phyloP scores from a whole-genome alignment of 2,113 vertebrate species.

The Trogon melanurus region DNA sequence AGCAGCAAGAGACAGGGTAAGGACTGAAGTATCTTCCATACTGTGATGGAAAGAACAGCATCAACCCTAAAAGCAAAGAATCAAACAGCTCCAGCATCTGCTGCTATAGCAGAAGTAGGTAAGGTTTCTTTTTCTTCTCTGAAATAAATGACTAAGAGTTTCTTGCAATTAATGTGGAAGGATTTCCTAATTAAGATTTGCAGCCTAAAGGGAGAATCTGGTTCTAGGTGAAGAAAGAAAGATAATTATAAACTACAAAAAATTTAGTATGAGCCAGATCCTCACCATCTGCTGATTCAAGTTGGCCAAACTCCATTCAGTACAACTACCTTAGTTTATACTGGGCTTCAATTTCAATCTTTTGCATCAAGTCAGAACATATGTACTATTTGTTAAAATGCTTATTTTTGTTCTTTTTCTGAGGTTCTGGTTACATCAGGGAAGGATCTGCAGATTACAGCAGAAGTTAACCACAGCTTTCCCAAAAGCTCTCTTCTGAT shows the following conservation, averaged over 20 bases:
- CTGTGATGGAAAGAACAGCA: background rate
- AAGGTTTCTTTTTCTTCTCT: slow-evolving; percentile 32
- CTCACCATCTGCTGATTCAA: slow-evolving; percentile 47
- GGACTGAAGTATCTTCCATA: background rate
- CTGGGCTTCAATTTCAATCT: background rate
- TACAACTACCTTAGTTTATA: slow-evolving; percentile 17
- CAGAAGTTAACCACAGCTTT: slow-evolving; percentile 10
- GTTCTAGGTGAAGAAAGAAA: slow-evolving; percentile 30
- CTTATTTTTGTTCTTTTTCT: background rate
- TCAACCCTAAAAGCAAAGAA: background rate
- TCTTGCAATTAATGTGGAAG: slow-evolving; percentile 18
- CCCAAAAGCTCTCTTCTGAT: background rate
- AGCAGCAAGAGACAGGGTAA: background rate
- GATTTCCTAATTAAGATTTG: slow-evolving; percentile 48
- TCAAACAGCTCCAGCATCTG: background rate
- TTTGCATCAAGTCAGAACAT: background rate
- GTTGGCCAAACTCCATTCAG: slow-evolving; percentile 10
- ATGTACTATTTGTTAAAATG: background rate
- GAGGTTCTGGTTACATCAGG: slow-evolving; percentile 19
- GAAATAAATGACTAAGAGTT: background rate
- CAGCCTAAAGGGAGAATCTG: slow-evolving; percentile 35
- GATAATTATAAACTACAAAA: slow-evolving; percentile 41
- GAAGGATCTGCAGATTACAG: slow-evolving; percentile 7
- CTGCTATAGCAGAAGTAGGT: slow-evolving; percentile 22
- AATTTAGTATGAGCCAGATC: slow-evolving; percentile 5